A percentile compares a stretch with the other conserved stretches of the same genome.
Evolutionary conservation across 1,140 invertebrate genomes (phyloP).

Genomic region (Drosophila repletoides): DNA sequence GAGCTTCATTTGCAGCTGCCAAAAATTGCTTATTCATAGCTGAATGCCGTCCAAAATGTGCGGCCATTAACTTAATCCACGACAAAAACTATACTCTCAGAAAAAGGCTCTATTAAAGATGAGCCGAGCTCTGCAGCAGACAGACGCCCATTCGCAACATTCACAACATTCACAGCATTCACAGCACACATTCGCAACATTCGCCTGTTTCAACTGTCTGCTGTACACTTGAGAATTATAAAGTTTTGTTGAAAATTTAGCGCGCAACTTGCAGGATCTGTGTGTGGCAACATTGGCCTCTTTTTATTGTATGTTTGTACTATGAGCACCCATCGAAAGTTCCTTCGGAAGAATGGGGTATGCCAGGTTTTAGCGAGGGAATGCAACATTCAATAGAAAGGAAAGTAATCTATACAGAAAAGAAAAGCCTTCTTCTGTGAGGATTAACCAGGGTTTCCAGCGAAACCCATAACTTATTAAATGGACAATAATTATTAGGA

Average conservation of each 20-base stretch:
- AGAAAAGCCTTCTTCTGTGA: no score
- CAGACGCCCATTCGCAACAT: background rate
- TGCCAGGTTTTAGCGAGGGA: no score
- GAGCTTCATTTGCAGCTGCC: conserved; percentile 10
- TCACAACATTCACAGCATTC: background rate
- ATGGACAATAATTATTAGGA: no score
- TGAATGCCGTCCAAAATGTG: conserved; percentile 30
- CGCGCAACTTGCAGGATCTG: conserved; percentile 6
- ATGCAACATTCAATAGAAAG: no score
- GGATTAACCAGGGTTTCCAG: no score
- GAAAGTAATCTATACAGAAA: no score
- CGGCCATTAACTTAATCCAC: conserved; percentile 33
- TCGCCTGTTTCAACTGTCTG: conserved; percentile 16
- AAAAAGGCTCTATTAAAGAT: no score
- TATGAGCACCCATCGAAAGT: no score
- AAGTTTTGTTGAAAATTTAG: conserved; percentile 21
- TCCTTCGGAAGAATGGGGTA: no score
- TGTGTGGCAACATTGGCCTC: conserved; percentile 3
- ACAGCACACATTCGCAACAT: background rate
- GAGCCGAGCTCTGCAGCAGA: conserved; percentile 8
- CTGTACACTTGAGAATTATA: conserved; percentile 28
- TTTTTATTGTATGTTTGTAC: no score
- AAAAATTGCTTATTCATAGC: conserved; percentile 43
- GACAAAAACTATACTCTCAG: background rate
- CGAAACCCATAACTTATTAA: no score